Percentiles rank a stretch among this genome's conserved stretches.
Evolutionary conservation across 2,797 vertebrate genomes (phyloP).

Genomic region (Euphonia xanthogaster): DNA sequence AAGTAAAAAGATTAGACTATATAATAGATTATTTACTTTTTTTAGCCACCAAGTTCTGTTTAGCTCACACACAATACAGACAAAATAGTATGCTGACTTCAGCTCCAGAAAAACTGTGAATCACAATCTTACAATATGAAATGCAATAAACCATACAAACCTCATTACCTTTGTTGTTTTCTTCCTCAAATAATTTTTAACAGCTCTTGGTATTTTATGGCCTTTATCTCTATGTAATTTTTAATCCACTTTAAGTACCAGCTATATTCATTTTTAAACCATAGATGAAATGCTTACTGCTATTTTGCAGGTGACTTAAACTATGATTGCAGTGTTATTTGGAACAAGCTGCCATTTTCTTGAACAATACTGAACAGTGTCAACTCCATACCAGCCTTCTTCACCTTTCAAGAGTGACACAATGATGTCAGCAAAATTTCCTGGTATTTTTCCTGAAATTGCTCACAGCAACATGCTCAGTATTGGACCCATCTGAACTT

Average conservation of each 20-base stretch:
- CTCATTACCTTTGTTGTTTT: background rate
- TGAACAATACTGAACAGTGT: background rate
- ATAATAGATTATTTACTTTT: background rate
- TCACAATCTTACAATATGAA: background rate
- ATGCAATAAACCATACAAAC: background rate
- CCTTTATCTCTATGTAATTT: background rate
- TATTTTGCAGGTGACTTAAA: background rate
- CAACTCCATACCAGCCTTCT: background rate
- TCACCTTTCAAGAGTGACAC: background rate
- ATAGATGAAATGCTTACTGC: background rate
- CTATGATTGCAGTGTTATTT: background rate
- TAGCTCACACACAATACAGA: background rate
- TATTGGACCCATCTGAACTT: background rate
- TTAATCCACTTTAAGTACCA: background rate
- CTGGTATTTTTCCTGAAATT: background rate
- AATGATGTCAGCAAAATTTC: background rate
- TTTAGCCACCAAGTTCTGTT: background rate
- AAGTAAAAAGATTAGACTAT: background rate
- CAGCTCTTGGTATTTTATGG: background rate
- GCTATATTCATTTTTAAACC: background rate
- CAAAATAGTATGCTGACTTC: background rate
- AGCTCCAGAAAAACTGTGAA: background rate
- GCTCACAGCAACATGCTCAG: background rate
- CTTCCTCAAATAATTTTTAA: background rate
- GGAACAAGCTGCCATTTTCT: background rate